These are phyloP conservation scores for Ceratitis capitata DNA, from an alignment of 1,140 invertebrate species.

Conservation along the genomic window DNA sequence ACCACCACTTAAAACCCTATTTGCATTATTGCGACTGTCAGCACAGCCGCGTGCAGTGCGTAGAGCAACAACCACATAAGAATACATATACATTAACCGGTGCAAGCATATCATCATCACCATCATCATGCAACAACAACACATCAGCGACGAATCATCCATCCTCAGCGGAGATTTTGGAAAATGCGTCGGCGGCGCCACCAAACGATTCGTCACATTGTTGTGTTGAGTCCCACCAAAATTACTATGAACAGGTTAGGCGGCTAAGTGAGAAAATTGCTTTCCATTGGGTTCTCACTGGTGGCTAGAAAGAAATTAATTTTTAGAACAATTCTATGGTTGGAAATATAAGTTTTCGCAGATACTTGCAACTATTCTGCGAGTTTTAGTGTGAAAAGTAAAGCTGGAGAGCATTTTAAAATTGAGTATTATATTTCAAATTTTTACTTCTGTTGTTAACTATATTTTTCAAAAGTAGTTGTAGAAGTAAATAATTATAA, in stretches of 20 bases:
- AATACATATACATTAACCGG: conserved; percentile 30
- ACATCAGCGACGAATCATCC: neutral
- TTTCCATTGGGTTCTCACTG: neutral
- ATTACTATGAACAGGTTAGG: conserved; percentile 51
- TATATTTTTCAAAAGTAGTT: too few relatives aligned
- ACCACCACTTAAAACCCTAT: conserved; percentile 30
- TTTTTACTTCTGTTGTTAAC: too few relatives aligned
- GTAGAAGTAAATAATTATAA: too few relatives aligned
- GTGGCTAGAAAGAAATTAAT: neutral
- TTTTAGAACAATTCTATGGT: neutral
- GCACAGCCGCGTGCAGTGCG: conserved; percentile 40
- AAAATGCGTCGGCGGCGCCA: neutral
- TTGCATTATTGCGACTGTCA: conserved; percentile 38
- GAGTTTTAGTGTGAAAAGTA: neutral
- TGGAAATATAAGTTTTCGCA: neutral
- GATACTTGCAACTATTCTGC: neutral
- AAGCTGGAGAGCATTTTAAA: neutral
- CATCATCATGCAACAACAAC: neutral
- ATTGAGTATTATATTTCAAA: too few relatives aligned
- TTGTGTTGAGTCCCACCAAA: conserved; percentile 45
- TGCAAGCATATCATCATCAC: conserved; percentile 42
- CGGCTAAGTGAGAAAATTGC: conserved; percentile 50
- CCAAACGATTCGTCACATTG: neutral
- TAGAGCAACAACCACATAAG: conserved; percentile 44
- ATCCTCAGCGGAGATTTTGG: neutral